A percentile compares a stretch with the other conserved stretches of the same genome.
phyloP scores from a whole-genome alignment of 2,888 invertebrate species.

The Polylopha cassiicola region DNA sequence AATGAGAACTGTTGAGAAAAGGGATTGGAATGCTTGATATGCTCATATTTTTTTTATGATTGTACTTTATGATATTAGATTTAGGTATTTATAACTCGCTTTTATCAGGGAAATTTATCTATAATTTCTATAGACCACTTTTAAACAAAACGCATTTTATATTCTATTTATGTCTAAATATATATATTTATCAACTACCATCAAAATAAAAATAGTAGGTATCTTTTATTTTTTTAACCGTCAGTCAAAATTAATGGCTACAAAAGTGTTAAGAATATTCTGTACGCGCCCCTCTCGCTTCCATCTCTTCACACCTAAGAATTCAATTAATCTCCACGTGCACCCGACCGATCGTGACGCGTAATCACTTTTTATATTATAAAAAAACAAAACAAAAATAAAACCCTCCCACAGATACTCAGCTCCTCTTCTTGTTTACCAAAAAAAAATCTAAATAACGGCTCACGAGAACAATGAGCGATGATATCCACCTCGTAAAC shows the following conservation, averaged over 20 bases:
- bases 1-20: no score
- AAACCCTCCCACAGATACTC: slow-evolving; percentile 34
- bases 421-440: slow-evolving; percentile 40
- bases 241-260: slow-evolving; percentile 27
- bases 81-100: no score
- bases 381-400: slow-evolving; percentile 45
- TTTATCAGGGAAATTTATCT: no score
- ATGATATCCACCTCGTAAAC: slow-evolving; percentile 41
- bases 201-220: no score
- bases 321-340: slow-evolving; percentile 69
- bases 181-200: no score
- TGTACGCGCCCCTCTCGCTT: slow-evolving; percentile 36
- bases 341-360: slow-evolving; percentile 65
- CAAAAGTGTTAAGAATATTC: slow-evolving; percentile 40
- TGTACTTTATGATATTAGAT: no score
- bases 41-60: no score
- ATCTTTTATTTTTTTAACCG: no score
- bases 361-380: slow-evolving; percentile 66
- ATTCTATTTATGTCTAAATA: no score
- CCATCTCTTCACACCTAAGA: slow-evolving; percentile 67
- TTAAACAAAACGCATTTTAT: no score
- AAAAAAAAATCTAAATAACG: slow-evolving; percentile 44
- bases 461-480: slow-evolving; percentile 48
- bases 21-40: no score
- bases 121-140: no score